Evolutionary conservation across 2,113 vertebrate species (phyloP), one percentile per base, ranked within the genome.

Genomic region (Hippocampus guttulatus): DNA sequence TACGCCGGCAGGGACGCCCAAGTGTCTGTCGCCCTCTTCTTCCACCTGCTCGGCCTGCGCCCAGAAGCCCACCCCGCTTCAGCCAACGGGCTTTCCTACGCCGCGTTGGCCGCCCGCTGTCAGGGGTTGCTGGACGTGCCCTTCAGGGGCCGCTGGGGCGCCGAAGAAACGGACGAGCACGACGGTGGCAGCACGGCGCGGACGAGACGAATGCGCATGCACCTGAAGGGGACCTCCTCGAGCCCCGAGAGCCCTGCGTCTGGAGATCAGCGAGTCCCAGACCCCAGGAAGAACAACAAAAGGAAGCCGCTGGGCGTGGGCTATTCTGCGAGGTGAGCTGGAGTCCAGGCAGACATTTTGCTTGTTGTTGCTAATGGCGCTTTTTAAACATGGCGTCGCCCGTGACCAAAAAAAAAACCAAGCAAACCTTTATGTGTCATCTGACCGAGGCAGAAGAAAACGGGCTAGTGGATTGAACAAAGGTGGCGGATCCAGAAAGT

Each of bases 1-100:
- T 98, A 99, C 49, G 97, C 97, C 64, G 97, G 95, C 73, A 91
- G 91, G 73, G 97, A 99, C 73, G 96, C 96, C 52, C 97, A 98
- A 84, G 91, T 97, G 5, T 98, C 97, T 1, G 75, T 97, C 64
- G 96, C 94, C 57, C 91, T 99, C 64, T 99, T 99, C 88, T 90
- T 97, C 75, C 92, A 91, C 66, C 91, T 98, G 73, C 88, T 98
- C 74, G 93, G 89, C 67, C 89, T 93, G 74, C 60, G 74, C 75
- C 82, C 86, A 15, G 73, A 88, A 67, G 74, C 90, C 65, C 77
- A 68, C 58, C 51, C 84, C 49, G 70, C 79, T 47, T 69, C 75
- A 38, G 73, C 83, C 73, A 62, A 27, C 0, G 70, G 78, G 23
- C n/a, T 81, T 8, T 75, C 60, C 51, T 96, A 94, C 89, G 78